Conservation (phyloP, 2,113 vertebrate genomes). For the Rattus norvegicus region GRCr8 NC_086024.1:25334501-25335000, state of each 20-base stretch:
- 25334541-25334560: neutral
- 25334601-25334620: neutral
- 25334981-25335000: neutral
- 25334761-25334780: neutral
- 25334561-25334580: neutral
- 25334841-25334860: neutral
- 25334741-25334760: neutral
- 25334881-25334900: neutral
- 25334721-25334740: neutral
- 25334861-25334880: neutral
- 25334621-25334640: neutral
- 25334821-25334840: neutral
- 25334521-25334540: neutral
- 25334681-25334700: neutral
- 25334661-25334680: neutral
- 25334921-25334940: neutral
- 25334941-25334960: neutral
- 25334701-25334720: neutral
- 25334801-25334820: neutral
- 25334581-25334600: neutral
- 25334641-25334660: neutral
- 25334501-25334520: neutral
- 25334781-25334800: neutral
- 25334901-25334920: neutral
- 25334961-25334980: neutral